Conservation (phyloP, 37 sponge, comb jelly and placozoan species). For the Lycopodina hypogea region DNA sequence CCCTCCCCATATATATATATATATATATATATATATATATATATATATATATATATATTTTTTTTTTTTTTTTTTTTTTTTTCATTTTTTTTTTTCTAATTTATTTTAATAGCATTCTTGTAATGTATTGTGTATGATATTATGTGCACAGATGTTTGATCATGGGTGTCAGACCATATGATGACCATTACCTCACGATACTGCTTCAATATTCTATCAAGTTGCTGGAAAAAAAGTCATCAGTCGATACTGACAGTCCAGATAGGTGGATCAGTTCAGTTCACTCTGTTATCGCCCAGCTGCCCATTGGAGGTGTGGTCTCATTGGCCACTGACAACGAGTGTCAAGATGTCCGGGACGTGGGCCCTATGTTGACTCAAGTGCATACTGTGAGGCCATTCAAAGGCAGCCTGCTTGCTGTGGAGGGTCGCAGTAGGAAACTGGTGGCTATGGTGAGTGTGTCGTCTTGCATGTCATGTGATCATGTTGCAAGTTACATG, state of each 20-base stretch:
- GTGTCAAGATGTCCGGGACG: conserved; percentile 1
- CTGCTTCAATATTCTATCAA: conserved; percentile 13
- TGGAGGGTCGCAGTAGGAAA: conserved; percentile 42
- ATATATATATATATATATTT: no score
- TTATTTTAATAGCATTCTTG: no score
- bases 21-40: no score
- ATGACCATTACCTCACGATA: conserved; percentile 22
- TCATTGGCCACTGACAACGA: not conserved
- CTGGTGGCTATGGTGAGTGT: conserved; percentile 66
- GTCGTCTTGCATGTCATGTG: no score
- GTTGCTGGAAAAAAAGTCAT: not conserved
- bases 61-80: no score
- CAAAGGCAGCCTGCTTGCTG: conserved; percentile 24
- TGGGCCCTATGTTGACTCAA: conserved; percentile 42
- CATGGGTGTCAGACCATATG: conserved; percentile 10
- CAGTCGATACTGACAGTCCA: not conserved
- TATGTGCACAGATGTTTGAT: conserved; percentile 11
- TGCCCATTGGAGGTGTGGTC: conserved; percentile 9
- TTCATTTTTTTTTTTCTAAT: not conserved
- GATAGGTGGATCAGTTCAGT: not conserved
- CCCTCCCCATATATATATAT: no score
- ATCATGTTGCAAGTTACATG: no score
- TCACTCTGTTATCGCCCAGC: conserved; percentile 32
- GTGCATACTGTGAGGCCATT: conserved; percentile 24
- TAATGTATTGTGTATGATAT: no score